Evolutionary conservation across 1,140 invertebrate genomes (phyloP), one percentile per base, ranked within the genome.

Genomic region (Euglossa dilemma): DNA sequence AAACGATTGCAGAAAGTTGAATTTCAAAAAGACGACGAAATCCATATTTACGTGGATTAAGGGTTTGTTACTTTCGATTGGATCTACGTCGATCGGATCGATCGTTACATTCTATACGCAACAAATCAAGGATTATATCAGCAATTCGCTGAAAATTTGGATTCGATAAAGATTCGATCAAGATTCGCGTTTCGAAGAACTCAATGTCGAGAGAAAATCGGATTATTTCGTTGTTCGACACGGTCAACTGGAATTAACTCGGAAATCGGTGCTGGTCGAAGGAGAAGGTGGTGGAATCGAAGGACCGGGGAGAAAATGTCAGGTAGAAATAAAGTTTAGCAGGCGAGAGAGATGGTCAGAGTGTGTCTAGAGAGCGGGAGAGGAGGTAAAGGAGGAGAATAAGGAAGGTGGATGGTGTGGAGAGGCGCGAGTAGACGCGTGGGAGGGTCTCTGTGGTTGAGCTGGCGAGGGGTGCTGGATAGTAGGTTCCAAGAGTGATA

Each of bases 401-500:
- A 71, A 87, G 80, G 74, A 87, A 77, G 75, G 79, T 72, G 80
- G 87, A 61, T 80, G 83, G 72, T 74, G 71, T 87, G 86, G 75
- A 67, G 76, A 81, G 72, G 77, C 77, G 78, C 73, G 63, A 80
- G 87, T 85, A 76, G 87, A 83, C 67, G 69, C 67, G 75, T 61
- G 76, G 63, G 73, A 78, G 74, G 69, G 80, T 84, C 75, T 76
- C 71, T 80, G 80, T 47, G 84, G 77, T 57, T 57, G 81, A 78
- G 77, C 36, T 80, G 64, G 83, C 79, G 84, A 84, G 80, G 71
- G 86, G 52, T 70, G 80, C 18, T 85, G 78, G 89, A 67, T 84
- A 85, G 87, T 80, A 66, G 84, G 86, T 88, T 87, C 89, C 90
- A 88, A 89, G 87, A 91, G 91, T 93, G 92, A 93, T 93, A 92